Evolutionary conservation across 2,113 vertebrate genomes (phyloP), one percentile per base, ranked within the genome.

Genomic region (Erythrolamprus reginae): DNA sequence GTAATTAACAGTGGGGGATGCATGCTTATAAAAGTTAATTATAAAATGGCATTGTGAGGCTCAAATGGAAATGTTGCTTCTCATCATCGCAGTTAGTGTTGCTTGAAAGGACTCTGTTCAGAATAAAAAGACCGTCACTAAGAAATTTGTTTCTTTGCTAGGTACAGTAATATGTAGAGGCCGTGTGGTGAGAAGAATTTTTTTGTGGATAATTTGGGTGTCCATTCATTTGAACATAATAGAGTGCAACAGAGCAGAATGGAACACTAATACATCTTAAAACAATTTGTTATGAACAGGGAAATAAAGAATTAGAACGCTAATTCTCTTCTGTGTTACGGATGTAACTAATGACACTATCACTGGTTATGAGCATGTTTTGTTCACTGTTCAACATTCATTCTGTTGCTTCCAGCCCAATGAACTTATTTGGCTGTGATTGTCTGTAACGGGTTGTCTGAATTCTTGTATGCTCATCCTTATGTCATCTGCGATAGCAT

Each of bases 1-100:
- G 5, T 5, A 0, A 26, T 23, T 55, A 8, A 0, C 9, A 90
- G 65, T 90, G 90, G 90, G 65, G 90, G 83, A 86, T 65, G 17
- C n/a, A 33, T 89, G 28, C 10, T 50, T 94, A 93, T 86, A 65
- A 91, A 1, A 93, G 26, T 53, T 61, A 91, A 89, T 92, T 70
- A 55, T 77, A 15, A 83, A 89, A 52, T 90, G 4, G 1, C 82
- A 90, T 51, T 70, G 52, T 86, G 93, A 70, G 45, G 7, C 47
- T 94, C 26, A 86, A 52, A 45, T 0, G 47, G 38, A 38, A 56
- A 21, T 9, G 3, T 19, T 84, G 38, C 42, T 84, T 47, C 21
- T 52, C 15, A 33, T 82, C 82, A 56, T 24, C 12, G 5, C 38
- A 55, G 52, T 89, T 28, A 56, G 38, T 47, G 77, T 45, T 84